Evolutionary conservation across 1,140 invertebrate genomes (phyloP).

Genomic region (Bombus pascuorum): DNA sequence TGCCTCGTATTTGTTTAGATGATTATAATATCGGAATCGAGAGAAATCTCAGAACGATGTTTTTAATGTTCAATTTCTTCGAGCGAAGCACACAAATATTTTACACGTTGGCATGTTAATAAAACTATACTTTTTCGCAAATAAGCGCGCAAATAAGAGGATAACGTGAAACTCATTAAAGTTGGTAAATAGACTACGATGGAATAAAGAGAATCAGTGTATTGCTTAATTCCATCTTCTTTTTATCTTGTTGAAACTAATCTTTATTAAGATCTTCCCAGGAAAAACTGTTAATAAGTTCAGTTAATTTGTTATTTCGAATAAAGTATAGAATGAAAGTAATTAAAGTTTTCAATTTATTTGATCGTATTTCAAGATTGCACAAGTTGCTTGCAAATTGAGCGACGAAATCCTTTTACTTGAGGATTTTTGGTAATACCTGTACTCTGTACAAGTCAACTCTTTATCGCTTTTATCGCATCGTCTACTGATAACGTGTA

Average conservation of each 20-base stretch:
- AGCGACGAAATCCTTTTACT: conserved; percentile 42
- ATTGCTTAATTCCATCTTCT: neutral
- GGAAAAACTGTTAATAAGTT: neutral
- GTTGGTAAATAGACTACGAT: conserved; percentile 9
- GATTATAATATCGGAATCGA: neutral
- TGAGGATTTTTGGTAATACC: conserved; percentile 63
- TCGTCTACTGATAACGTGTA: conserved; percentile 64
- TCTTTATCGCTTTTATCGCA: conserved; percentile 66
- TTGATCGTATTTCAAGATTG: neutral
- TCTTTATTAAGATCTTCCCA: neutral
- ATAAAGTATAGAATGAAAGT: neutral
- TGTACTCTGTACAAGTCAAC: conserved; percentile 28
- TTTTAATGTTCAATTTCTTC: neutral
- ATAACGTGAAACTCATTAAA: conserved; percentile 20
- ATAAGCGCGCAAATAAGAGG: conserved; percentile 1
- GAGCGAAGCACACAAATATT: neutral
- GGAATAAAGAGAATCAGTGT: neutral
- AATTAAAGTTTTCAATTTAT: neutral
- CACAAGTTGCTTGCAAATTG: neutral
- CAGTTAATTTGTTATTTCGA: neutral
- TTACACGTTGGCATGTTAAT: conserved; percentile 1
- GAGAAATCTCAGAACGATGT: neutral
- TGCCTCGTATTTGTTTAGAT: no score
- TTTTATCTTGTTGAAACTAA: neutral
- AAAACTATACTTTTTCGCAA: neutral